A percentile compares a stretch with the other conserved stretches of the same genome.
phyloP scores from a whole-genome alignment of 92 coral and sea anemone genomes.

The Parazoanthus swiftii region DNA sequence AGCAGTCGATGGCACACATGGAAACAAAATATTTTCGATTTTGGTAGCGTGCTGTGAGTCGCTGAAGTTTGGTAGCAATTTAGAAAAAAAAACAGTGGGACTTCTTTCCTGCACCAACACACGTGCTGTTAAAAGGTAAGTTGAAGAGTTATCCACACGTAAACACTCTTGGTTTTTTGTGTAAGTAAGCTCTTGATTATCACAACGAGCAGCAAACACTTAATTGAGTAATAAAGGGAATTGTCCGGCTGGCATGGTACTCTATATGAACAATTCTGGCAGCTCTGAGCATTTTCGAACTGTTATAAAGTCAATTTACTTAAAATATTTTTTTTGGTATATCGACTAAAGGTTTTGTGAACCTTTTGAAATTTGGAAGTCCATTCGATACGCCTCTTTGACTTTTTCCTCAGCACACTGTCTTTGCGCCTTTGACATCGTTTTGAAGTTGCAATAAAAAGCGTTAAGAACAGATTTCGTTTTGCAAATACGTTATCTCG shows the following conservation, averaged over 20 bases:
- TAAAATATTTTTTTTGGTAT: too few relatives aligned
- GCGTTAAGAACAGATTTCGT: not conserved
- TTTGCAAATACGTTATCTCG: too few relatives aligned
- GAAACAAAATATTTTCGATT: too few relatives aligned
- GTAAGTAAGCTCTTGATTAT: too few relatives aligned
- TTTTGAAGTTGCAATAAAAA: not conserved
- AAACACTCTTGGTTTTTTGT: too few relatives aligned
- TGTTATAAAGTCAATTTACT: too few relatives aligned
- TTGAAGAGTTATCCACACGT: too few relatives aligned
- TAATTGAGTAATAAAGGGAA: not conserved
- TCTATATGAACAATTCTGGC: too few relatives aligned
- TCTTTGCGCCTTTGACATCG: not conserved
- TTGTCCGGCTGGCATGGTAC: not conserved
- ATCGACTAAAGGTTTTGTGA: not conserved
- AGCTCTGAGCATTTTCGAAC: not conserved
- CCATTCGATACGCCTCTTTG: not conserved
- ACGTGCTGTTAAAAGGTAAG: not conserved
- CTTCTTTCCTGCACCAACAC: not conserved
- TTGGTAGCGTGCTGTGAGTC: not conserved
- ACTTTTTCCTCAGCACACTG: not conserved
- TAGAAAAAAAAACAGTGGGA: not conserved
- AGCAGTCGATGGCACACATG: not conserved
- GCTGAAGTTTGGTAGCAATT: not conserved
- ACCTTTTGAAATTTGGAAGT: not conserved
- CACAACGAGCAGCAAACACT: not conserved